Evolutionary conservation across 2,797 vertebrate genomes (phyloP), one percentile per base, ranked within the genome.

Genomic region (Epinephelus coioides): DNA sequence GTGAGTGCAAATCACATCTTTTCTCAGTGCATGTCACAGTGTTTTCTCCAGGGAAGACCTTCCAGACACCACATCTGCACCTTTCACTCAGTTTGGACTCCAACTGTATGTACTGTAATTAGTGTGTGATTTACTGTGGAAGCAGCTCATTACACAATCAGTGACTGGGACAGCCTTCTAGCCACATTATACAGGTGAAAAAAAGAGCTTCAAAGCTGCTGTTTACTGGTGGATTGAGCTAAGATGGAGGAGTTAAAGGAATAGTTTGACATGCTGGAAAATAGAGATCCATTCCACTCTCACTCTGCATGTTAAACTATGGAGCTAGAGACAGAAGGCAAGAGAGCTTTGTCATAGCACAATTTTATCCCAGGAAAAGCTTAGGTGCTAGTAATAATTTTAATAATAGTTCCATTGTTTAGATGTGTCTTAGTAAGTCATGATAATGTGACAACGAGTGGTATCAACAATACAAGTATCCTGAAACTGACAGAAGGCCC

Each of bases 71-170:
- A 60, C 34, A 64, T 56, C 53, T 54, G 27, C 25, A 73, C 18
- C 54, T 69, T 67, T 61, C 55, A 64, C 46, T 72, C 15, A 51
- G 19, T 54, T 63, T 61, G 47, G 63, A 51, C 15, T 44, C 69
- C 34, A 56, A 27, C n/a, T 34, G 14, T 40, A 51, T 43, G 40
- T 34, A 34, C 38, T 57, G 2, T 14, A 65, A 25, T 76, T 50
- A 65, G 9, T 73, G 11, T 44, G 53, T 56, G 30, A 55, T 65
- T 60, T 53, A 49, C 23, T 44, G 10, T 60, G 53, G 14, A 62
- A 57, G 51, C 44, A 47, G n/a, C 25, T 21, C 11, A 72, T 72
- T 79, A 69, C 17, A 43, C 54, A 67, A 47, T 62, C 73, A 51
- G 40, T 23, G 54, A 51, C 23, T 19, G 34, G 30, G 14, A n/a